A percentile compares a stretch with the other conserved stretches of the same genome.
Evolutionary conservation across 2,113 vertebrate genomes (phyloP).

Genomic region (Psephotus haematonotus): DNA sequence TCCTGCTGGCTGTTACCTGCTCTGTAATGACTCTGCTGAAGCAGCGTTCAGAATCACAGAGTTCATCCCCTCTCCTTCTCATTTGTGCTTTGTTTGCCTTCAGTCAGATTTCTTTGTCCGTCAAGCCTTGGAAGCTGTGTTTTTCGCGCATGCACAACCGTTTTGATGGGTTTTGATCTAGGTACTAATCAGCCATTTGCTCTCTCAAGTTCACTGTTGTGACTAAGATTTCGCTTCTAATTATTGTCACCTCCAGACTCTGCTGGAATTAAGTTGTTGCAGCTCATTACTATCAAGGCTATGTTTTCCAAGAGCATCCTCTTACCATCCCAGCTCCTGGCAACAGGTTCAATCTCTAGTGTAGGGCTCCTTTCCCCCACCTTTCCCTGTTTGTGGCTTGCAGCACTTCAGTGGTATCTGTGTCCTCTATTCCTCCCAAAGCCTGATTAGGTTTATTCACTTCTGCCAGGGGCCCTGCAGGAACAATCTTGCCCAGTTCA

Average conservation of each 20-base stretch:
- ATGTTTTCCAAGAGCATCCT: not conserved
- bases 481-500: not conserved
- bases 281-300: conserved; percentile 27
- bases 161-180: not conserved
- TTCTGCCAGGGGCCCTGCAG: not conserved
- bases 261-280: not conserved
- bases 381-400: not conserved
- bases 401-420: not conserved
- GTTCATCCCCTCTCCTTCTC: not conserved
- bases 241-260: conserved; percentile 51
- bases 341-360: not conserved
- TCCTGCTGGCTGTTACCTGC: not conserved
- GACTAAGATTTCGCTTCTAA: conserved; percentile 57
- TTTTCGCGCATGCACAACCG: not conserved
- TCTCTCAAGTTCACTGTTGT: not conserved
- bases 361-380: not conserved
- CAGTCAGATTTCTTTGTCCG: not conserved
- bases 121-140: not conserved
- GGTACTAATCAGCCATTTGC: conserved; percentile 1
- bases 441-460: not conserved
- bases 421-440: not conserved
- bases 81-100: not conserved
- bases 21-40: not conserved
- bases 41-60: not conserved
- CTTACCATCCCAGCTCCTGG: not conserved